phyloP scores from a whole-genome alignment of 2,797 vertebrate species.

The Pitangus sulphuratus region DNA sequence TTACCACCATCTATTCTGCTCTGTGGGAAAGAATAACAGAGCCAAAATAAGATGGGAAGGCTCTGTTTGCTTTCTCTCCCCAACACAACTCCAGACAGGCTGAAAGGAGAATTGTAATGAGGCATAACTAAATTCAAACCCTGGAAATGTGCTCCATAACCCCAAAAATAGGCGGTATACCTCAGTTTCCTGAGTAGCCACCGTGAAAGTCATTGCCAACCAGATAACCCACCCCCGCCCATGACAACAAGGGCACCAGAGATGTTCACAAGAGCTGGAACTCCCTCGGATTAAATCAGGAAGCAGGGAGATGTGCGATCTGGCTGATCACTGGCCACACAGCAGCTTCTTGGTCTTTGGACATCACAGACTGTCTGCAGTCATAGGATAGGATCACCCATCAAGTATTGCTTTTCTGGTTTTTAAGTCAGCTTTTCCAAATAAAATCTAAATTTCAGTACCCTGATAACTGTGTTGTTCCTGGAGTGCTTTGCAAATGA shows the following conservation, averaged over 20 bases:
- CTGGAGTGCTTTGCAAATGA: neutral
- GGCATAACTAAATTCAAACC: neutral
- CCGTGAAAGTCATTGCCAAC: neutral
- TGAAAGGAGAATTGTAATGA: neutral
- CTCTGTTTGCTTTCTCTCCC: neutral
- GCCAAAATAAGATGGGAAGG: neutral
- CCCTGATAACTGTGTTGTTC: neutral
- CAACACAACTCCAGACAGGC: neutral
- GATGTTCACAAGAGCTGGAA: neutral
- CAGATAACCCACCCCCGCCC: neutral
- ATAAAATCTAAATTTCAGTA: neutral
- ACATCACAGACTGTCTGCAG: accelerated
- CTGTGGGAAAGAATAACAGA: neutral
- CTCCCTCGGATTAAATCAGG: accelerated
- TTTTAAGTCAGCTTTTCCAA: neutral
- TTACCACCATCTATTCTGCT: neutral
- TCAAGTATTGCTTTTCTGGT: neutral
- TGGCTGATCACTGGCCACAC: neutral
- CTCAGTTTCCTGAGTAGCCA: neutral
- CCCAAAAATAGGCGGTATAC: neutral
- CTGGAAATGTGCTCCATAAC: neutral
- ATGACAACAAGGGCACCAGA: neutral
- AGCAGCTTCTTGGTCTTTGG: neutral
- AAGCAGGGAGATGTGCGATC: neutral
- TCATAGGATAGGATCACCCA: neutral